Evolutionary conservation across 2,113 vertebrate species (phyloP).

Genomic region (Odontophorus gujanensis): DNA sequence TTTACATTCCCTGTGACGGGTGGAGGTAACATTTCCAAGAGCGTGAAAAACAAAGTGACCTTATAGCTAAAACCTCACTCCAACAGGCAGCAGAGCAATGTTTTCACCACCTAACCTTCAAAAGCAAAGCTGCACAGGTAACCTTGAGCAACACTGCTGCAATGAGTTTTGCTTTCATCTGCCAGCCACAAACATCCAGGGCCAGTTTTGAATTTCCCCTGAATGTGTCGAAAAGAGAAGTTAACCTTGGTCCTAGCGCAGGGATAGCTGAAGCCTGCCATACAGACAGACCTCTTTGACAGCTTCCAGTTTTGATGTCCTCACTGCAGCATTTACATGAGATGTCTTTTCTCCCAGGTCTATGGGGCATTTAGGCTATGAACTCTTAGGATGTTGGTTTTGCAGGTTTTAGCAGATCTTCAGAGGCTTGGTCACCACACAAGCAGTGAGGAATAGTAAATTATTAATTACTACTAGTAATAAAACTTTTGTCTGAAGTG

Average conservation of each 20-base stretch:
- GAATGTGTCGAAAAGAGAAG: not conserved
- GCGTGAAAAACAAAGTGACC: constrained; percentile 60
- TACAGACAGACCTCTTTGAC: not conserved
- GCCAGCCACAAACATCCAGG: not conserved
- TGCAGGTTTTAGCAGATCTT: not conserved
- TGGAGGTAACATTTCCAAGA: constrained; percentile 52
- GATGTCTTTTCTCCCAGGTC: not conserved
- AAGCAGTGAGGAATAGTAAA: not conserved
- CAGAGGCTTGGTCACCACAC: not conserved
- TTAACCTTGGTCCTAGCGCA: not conserved
- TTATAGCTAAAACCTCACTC: constrained; percentile 38
- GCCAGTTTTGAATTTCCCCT: not conserved
- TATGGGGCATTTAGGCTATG: not conserved
- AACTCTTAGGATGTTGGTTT: not conserved
- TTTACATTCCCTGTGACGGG: constrained; percentile 58
- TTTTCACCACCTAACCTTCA: constrained; percentile 6
- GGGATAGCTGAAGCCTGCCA: accelerated
- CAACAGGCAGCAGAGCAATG: not conserved
- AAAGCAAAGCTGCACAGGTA: constrained; percentile 3
- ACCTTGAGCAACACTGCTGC: not conserved
- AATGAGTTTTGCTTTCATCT: not conserved
- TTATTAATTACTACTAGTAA: not conserved
- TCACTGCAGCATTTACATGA: not conserved
- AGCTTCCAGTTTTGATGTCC: not conserved
- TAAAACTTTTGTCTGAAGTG: not conserved